A percentile compares a stretch with the other conserved stretches of the same genome.
phyloP scores from a whole-genome alignment of 2,888 invertebrate genomes.

The Myopa testacea region DNA sequence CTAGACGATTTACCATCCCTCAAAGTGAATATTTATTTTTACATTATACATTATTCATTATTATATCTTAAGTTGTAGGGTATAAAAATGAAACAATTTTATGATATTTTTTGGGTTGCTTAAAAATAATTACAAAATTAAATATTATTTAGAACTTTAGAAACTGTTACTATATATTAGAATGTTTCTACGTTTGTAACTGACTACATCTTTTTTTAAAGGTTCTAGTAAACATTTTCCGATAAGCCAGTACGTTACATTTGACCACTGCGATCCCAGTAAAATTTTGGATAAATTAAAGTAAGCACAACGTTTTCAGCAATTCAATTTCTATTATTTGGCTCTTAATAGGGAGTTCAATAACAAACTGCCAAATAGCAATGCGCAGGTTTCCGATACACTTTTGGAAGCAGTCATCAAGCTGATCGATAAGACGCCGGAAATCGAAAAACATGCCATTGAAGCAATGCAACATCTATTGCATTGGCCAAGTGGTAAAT shows the following conservation, averaged over 20 bases:
- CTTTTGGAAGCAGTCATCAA: constrained; percentile 71
- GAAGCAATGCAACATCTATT: constrained; percentile 59
- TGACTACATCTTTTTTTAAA: constrained; percentile 21
- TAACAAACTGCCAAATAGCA: constrained; percentile 66
- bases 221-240: constrained; percentile 66
- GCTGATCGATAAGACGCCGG: constrained; percentile 70
- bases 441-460: constrained; percentile 67
- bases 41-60: no score
- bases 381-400: constrained; percentile 59
- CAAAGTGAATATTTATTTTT: no score
- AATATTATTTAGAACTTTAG: no score
- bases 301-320: constrained; percentile 49
- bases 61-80: no score
- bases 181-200: no score
- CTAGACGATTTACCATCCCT: no score
- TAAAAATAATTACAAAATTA: no score
- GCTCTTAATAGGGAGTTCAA: constrained; percentile 76
- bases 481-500: constrained; percentile 63
- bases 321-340: background rate
- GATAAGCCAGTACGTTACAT: constrained; percentile 72
- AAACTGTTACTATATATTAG: no score
- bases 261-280: constrained; percentile 82
- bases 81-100: no score
- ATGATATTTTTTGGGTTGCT: no score
- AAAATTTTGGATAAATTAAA: constrained; percentile 80